Percentiles rank a stretch among this genome's conserved stretches.
These are phyloP conservation scores for Passer montanus DNA, from an alignment of 2,113 vertebrate species.

Conservation along the genomic window DNA sequence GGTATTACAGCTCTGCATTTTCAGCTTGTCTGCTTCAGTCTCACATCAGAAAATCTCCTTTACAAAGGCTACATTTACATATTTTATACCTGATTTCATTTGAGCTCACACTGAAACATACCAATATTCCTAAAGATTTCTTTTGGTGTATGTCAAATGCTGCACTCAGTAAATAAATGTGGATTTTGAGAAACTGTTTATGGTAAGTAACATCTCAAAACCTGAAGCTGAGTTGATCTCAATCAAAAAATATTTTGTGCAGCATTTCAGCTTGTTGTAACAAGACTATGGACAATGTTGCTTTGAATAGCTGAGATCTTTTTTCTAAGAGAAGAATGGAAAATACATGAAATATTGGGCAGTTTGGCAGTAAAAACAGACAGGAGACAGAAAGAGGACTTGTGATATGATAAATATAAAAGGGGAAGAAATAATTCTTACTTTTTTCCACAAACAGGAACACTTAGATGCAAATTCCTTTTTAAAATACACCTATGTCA, in stretches of 20 bases:
- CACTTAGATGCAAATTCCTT: neutral
- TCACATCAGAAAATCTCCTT: neutral
- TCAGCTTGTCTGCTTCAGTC: neutral
- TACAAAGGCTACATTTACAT: neutral
- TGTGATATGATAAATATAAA: neutral
- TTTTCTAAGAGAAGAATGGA: neutral
- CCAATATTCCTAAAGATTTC: neutral
- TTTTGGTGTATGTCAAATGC: neutral
- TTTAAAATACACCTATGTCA: neutral
- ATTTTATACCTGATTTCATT: neutral
- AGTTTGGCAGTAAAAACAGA: conserved; percentile 53
- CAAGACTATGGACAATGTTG: neutral
- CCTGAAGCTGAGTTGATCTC: neutral
- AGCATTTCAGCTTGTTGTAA: neutral
- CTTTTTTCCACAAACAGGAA: conserved; percentile 36
- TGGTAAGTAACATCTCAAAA: neutral
- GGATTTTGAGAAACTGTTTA: neutral
- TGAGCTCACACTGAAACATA: neutral
- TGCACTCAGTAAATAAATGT: neutral
- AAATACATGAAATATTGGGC: conserved; percentile 54
- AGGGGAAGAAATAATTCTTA: conserved; percentile 41
- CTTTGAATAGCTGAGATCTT: neutral
- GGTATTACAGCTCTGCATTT: neutral
- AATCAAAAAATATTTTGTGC: neutral
- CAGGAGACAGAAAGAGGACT: conserved; percentile 34